phyloP scores from a whole-genome alignment of 2,113 vertebrate genomes.

The Tachuris rubrigastra region DNA sequence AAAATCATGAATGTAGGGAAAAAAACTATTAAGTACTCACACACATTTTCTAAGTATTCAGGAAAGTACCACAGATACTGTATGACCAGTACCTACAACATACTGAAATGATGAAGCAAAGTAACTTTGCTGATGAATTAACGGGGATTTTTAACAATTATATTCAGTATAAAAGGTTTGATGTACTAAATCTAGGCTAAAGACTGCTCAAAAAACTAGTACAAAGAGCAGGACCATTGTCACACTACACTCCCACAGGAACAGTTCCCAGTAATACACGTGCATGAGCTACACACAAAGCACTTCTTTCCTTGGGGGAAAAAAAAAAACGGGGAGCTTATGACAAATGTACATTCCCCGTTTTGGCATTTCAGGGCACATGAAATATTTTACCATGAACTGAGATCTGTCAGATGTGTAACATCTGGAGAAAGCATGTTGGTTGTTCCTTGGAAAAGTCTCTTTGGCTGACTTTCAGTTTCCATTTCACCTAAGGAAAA shows the following conservation, averaged over 20 bases:
- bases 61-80: not conserved
- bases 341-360: not conserved
- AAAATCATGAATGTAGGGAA: not conserved
- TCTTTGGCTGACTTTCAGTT: slow-evolving; percentile 94
- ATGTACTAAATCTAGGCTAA: not conserved
- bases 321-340: not conserved
- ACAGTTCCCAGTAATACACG: not conserved
- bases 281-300: fast-evolving
- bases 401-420: slow-evolving; percentile 83
- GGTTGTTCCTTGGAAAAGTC: slow-evolving; percentile 95
- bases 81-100: not conserved
- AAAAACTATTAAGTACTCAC: not conserved
- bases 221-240: not conserved
- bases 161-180: not conserved
- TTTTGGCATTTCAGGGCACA: not conserved
- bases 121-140: not conserved
- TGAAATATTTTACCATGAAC: slow-evolving; percentile 84
- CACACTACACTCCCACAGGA: not conserved
- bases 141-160: not conserved
- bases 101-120: fast-evolving
- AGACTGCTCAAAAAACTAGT: not conserved
- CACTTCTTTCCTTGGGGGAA: not conserved
- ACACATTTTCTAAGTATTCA: not conserved
- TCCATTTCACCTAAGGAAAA: slow-evolving; percentile 89
- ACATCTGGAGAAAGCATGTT: slow-evolving; percentile 89